Evolutionary conservation across 2,888 invertebrate genomes (phyloP).

Genomic region (Pycnomerus fuliginosus): DNA sequence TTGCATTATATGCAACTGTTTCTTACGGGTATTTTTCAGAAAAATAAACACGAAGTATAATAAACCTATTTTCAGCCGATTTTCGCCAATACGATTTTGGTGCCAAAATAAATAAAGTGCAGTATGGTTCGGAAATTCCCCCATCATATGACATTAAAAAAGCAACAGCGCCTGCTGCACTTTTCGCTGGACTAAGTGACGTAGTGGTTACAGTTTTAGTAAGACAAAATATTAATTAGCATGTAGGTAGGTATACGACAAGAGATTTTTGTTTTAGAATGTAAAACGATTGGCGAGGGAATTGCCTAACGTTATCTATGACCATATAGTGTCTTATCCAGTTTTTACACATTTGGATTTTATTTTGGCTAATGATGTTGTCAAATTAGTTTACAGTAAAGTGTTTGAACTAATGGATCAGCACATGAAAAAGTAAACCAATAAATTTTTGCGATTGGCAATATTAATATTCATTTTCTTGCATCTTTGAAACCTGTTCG

Average conservation of each 20-base stretch:
- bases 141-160: not conserved
- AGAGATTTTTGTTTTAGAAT: not conserved
- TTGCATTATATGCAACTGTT: constrained; percentile 59
- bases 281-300: not conserved
- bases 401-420: constrained; percentile 26
- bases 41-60: not conserved
- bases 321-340: constrained; percentile 24
- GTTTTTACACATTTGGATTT: constrained; percentile 35
- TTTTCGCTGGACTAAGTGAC: not conserved
- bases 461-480: too few relatives aligned
- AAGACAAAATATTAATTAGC: too few relatives aligned
- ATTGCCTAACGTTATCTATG: constrained; percentile 47
- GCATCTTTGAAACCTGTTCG: too few relatives aligned
- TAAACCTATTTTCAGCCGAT: not conserved
- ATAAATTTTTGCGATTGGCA: too few relatives aligned
- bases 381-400: not conserved
- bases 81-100: not conserved
- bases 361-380: constrained; percentile 28
- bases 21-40: not conserved
- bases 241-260: not conserved
- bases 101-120: not conserved
- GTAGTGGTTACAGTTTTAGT: not conserved
- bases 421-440: too few relatives aligned
- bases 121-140: not conserved
- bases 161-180: not conserved